Base-by-base conservation (phyloP, 2,797 vertebrate genomes). In the Galaxias olidus region DNA sequence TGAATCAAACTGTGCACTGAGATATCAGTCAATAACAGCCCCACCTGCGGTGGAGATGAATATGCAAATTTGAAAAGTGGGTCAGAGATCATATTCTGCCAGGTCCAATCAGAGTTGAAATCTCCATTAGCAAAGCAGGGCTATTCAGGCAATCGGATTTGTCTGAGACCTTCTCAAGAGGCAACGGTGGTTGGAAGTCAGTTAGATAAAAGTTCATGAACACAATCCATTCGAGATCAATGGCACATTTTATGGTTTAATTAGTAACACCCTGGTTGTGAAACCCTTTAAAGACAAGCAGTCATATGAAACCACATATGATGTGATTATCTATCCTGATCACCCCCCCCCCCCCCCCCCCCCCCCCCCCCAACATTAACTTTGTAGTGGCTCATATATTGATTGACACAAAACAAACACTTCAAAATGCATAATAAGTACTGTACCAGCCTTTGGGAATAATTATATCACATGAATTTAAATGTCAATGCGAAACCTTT, bases 21-120 rank as follows among this genome's bases (percentile, higher is more conserved):
- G 80, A 68, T 61, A 74, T 48, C 76, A 82, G 83, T 84, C 87
- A 89, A 85, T 84, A 88, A 82, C 48, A 15, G 69, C 66, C 71
- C 80, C 86, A 83, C 86, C 86, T 81, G 84, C 85, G 61, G 86
- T 41, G 79, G 78, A 81, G 83, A 89, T 89, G 83, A 87, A 89
- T 87, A 89, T 89, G 87, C 77, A 87, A 87, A 89, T 87, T 59
- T 71, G 19, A 82, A 86, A 86, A 88, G 81, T 82, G 71, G 87
- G 84, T 85, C 83, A 78, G 78, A 82, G 83, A 88, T 89, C 82
- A 84, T 72, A 83, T 86, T 87, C 84, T 80, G 84, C 82, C 78
- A 80, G 78, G 80, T 79, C 72, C 75, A 85, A 84, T 88, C 83
- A 73, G 65, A 44, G 59, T 75, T 57, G 76, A 84, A 75, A 83